Evolutionary conservation across 2,888 invertebrate genomes (phyloP), one percentile per base, ranked within the genome.

Genomic region (Hipparchia semele): DNA sequence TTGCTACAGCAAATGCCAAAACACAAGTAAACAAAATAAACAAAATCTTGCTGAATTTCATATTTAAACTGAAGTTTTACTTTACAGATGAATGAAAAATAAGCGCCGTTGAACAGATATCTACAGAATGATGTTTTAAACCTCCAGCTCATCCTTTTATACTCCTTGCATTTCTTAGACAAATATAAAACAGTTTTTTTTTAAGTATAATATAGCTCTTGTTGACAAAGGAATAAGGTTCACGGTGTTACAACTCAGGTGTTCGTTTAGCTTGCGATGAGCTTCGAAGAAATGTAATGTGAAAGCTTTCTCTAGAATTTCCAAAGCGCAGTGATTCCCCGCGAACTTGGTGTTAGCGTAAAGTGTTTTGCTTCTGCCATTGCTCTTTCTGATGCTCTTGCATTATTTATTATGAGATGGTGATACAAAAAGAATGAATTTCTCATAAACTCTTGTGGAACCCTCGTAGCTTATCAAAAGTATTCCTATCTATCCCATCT

Each of bases 11-110:
- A 51, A 81, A n/a, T 12, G 78, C 79, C 56, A 80, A 49, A 8
- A 82, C 61, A 58, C 78, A 80, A n/a, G 80, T 77, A 67, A 83
- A 76, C 1, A 83, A 67, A 70, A 83, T 78, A 59, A 82, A 79
- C 0, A 84, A 77, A 46, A 82, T 73, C 59, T 77, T 78, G 1
- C 75, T 51, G 71, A 86, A 86, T 77, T 87, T 84, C 87, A 87
- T 87, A 80, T 79, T 84, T 62, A 3, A 9, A 13, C 51, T 51
- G 56, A 13, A 56, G 13, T 7, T 56, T n/a, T 56, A 56, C 7
- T 13, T 33, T 65, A 23, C 10, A 10, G 33, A 2, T 51, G 10
- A 51, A 51, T 65, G 64, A 33, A 33, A 33, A 68, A 59, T 59
- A 68, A 46, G 23, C 49, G 12, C 12, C 51, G 46, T 12, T 60